These are phyloP conservation scores for Penaeus chinensis DNA, from an alignment of 1,140 invertebrate genomes.

Conservation along the genomic window DNA sequence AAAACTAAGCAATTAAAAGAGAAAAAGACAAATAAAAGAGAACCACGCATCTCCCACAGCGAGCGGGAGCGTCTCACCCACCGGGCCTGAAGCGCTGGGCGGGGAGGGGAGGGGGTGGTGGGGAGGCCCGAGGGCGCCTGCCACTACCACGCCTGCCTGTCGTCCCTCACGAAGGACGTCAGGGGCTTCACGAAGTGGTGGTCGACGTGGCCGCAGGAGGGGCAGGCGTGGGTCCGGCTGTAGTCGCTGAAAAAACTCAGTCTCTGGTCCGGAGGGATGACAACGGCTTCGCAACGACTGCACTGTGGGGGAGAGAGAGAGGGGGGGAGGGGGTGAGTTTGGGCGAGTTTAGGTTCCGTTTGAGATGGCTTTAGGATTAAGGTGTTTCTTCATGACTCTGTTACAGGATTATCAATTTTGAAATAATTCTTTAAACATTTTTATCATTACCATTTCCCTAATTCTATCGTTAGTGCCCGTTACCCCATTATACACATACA, in stretches of 20 bases:
- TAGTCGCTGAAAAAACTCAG: constrained; percentile 95
- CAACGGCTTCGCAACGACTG: constrained; percentile 87
- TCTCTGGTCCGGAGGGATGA: constrained; percentile 86
- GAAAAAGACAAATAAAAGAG: no score
- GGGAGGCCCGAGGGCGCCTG: constrained; percentile 8
- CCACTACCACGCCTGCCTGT: constrained; percentile 54
- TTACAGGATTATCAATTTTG: no score
- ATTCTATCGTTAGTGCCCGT: no score
- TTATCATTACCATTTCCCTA: no score
- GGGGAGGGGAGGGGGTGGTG: not conserved
- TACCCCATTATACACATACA: no score
- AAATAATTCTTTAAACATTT: no score
- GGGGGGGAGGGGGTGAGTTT: not conserved
- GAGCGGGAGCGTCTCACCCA: not conserved
- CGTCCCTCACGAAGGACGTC: constrained; percentile 66
- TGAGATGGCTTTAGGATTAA: no score
- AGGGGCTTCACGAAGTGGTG: constrained; percentile 95
- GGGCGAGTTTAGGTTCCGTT: not conserved
- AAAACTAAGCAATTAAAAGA: no score
- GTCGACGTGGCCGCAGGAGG: constrained; percentile 88
- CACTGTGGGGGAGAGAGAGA: constrained; percentile 74
- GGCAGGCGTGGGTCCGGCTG: constrained; percentile 90
- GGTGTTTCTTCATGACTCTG: no score
- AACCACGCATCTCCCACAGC: no score
- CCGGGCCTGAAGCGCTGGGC: not conserved